A percentile compares a stretch with the other conserved stretches of the same genome.
phyloP scores from a whole-genome alignment of 2,888 invertebrate species.

The Pachymerium ferrugineum region DNA sequence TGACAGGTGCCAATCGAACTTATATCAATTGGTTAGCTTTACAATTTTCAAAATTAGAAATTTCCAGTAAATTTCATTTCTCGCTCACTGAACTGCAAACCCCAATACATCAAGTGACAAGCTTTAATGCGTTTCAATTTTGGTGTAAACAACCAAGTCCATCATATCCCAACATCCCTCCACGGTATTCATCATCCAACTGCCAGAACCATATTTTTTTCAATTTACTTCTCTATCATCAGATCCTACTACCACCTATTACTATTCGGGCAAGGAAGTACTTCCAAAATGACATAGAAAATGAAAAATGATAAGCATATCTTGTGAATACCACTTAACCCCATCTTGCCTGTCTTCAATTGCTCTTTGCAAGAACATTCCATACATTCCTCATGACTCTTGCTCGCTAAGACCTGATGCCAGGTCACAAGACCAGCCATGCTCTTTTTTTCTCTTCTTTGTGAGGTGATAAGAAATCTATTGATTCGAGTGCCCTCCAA shows the following conservation, averaged over 20 bases:
- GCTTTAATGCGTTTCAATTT: neutral
- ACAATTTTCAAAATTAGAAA: neutral
- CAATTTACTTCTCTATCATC: too few species aligned
- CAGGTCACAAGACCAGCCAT: slow-evolving; percentile 1
- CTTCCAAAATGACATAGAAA: neutral
- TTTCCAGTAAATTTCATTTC: neutral
- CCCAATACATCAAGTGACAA: neutral
- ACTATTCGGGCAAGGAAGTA: neutral
- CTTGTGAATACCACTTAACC: neutral
- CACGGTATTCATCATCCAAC: neutral
- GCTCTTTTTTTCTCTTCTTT: neutral
- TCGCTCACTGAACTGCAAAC: neutral
- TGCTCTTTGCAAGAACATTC: neutral
- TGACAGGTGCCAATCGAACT: neutral
- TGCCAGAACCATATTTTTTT: neutral
- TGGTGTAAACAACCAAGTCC: neutral
- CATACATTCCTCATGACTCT: neutral
- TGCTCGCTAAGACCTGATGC: neutral
- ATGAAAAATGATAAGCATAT: neutral
- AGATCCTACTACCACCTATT: neutral
- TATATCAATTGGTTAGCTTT: neutral
- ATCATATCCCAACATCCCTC: neutral
- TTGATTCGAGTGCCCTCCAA: neutral
- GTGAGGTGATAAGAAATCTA: neutral
- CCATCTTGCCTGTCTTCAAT: neutral